Percentiles rank a stretch among this genome's conserved stretches.
These are phyloP conservation scores for Bugulina stolonifera DNA, from an alignment of 2,888 invertebrate genomes.

Conservation along the genomic window DNA sequence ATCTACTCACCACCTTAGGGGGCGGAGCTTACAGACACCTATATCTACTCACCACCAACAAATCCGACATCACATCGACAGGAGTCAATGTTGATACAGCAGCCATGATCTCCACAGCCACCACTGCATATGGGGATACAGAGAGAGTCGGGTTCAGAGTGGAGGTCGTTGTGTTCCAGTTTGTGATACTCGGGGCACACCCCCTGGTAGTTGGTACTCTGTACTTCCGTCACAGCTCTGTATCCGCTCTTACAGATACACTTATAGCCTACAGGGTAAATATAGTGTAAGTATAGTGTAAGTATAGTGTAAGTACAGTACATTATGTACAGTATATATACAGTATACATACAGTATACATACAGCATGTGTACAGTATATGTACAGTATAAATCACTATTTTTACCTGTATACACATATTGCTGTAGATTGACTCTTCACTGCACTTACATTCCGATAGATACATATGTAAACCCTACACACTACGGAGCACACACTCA, in stretches of 20 bases:
- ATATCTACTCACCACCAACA: constrained; percentile 64
- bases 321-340: no score
- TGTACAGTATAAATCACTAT: no score
- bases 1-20: no score
- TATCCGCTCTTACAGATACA: constrained; percentile 66
- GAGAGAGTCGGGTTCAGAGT: not conserved
- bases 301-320: no score
- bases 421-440: no score
- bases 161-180: not conserved
- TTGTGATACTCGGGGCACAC: not conserved
- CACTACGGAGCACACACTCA: not conserved
- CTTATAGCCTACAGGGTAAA: constrained; percentile 68
- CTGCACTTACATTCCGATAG: no score
- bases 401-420: no score
- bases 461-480: not conserved
- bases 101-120: constrained; percentile 48
- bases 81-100: constrained; percentile 48
- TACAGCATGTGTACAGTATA: no score
- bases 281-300: no score
- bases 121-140: constrained; percentile 52
- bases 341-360: no score
- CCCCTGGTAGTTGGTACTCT: not conserved
- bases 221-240: not conserved
- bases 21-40: no score
- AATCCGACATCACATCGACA: constrained; percentile 87